Percentiles rank a stretch among this genome's conserved stretches.
Conservation (phyloP, 2,113 vertebrate genomes). For the Trinectes maculatus region DNA sequence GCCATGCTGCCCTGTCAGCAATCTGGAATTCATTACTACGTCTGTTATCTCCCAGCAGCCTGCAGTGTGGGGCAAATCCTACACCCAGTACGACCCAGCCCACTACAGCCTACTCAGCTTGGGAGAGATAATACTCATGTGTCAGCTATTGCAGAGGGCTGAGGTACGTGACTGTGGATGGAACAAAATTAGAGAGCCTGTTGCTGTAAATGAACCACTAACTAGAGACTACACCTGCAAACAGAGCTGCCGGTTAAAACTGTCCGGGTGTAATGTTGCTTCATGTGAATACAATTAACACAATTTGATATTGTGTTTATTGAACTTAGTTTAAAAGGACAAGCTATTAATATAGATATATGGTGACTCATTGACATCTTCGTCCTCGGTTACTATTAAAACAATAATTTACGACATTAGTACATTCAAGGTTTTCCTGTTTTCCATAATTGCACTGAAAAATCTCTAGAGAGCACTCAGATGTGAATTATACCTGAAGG, state of each 20-base stretch:
- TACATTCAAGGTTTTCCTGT: slow-evolving; percentile 18
- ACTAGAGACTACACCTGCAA: slow-evolving; percentile 70
- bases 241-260: slow-evolving; percentile 53
- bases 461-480: slow-evolving; percentile 13
- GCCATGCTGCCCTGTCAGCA: slow-evolving; percentile 80
- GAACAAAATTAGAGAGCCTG: slow-evolving; percentile 60
- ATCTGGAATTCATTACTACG: slow-evolving; percentile 88
- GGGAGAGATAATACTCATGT: slow-evolving; percentile 73
- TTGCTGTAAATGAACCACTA: slow-evolving; percentile 71
- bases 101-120: slow-evolving; percentile 56
- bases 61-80: slow-evolving; percentile 82
- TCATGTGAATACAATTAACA: slow-evolving; percentile 19
- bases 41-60: slow-evolving; percentile 87
- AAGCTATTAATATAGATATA: neutral
- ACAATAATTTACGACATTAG: slow-evolving; percentile 26
- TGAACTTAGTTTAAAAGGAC: slow-evolving; percentile 19
- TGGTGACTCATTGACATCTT: no score
- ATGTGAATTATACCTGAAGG: slow-evolving; percentile 21
- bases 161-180: slow-evolving; percentile 69
- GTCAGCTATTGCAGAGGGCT: slow-evolving; percentile 87
- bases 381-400: slow-evolving; percentile 5
- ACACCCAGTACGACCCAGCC: slow-evolving; percentile 69
- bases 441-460: slow-evolving; percentile 4
- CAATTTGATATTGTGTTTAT: slow-evolving; percentile 19
- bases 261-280: slow-evolving; percentile 27